Evolutionary conservation across 2,888 invertebrate species (phyloP).

Genomic region (Coenonympha glycerion): DNA sequence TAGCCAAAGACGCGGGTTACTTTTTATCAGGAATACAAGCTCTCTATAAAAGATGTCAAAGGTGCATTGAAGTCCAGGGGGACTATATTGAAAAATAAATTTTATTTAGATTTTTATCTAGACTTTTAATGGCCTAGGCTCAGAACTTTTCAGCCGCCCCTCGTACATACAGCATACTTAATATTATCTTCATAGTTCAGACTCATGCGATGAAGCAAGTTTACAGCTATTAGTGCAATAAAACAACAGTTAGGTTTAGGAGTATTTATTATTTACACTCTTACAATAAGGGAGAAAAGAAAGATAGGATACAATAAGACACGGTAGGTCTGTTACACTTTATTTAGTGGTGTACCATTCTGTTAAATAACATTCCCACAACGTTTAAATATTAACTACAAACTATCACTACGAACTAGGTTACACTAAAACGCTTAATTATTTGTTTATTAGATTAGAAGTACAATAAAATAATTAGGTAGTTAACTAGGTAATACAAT

Average conservation of each 20-base stretch:
- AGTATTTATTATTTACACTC: conserved; percentile 59
- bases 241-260: conserved; percentile 52
- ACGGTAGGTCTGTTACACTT: conserved; percentile 35
- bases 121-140: too few relatives aligned
- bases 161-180: neutral
- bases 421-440: conserved; percentile 20
- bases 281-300: conserved; percentile 36
- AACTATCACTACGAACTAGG: conserved; percentile 18
- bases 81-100: too few relatives aligned
- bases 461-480: conserved; percentile 19
- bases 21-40: too few relatives aligned
- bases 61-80: too few relatives aligned
- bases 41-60: too few relatives aligned
- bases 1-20: too few relatives aligned
- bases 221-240: conserved; percentile 58
- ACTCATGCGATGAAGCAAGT: conserved; percentile 38
- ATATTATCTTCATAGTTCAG: too few relatives aligned
- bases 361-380: conserved; percentile 22
- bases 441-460: conserved; percentile 1
- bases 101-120: too few relatives aligned
- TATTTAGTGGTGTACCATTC: conserved; percentile 32
- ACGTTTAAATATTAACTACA: conserved; percentile 15
- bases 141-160: too few relatives aligned
- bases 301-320: conserved; percentile 19
- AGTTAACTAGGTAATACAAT: neutral